A percentile compares a stretch with the other conserved stretches of the same genome.
Evolutionary conservation across 2,797 vertebrate genomes (phyloP).

Genomic region (Phalanger gymnotis): DNA sequence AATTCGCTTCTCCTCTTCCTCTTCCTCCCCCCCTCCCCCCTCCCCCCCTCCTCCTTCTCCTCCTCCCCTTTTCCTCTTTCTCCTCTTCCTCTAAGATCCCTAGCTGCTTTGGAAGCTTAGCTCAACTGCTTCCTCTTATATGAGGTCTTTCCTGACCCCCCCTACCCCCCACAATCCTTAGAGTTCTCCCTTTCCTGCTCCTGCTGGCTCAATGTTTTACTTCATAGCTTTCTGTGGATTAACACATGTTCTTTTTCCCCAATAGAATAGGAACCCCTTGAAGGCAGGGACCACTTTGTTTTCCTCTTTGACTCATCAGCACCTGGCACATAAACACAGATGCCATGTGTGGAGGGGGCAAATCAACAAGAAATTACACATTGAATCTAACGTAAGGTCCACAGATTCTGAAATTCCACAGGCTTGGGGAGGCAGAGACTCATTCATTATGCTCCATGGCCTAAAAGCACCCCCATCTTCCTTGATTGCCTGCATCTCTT

Average conservation of each 20-base stretch:
- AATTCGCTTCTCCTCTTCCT: background rate
- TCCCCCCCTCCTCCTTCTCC: background rate
- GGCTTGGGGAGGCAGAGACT: conserved; percentile 8
- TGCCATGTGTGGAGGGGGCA: background rate
- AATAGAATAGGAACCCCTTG: background rate
- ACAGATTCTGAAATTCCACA: background rate
- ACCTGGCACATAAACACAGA: background rate
- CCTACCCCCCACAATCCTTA: background rate
- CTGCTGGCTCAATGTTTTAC: background rate
- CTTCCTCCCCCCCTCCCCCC: too few species aligned
- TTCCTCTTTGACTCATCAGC: background rate
- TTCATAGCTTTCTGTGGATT: background rate
- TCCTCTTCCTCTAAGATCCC: background rate
- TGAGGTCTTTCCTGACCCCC: background rate
- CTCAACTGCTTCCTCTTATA: background rate
- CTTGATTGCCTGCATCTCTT: conserved; percentile 41
- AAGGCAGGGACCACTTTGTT: background rate
- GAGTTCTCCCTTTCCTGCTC: background rate
- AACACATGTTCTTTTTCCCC: background rate
- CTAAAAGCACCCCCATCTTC: conserved; percentile 38
- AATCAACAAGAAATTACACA: background rate
- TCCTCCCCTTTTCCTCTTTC: too few species aligned
- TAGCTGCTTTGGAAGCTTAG: background rate
- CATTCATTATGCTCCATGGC: background rate
- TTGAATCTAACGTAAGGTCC: background rate